Conservation (phyloP, 2,888 invertebrate genomes). For the Scrobipalpa costella region DNA sequence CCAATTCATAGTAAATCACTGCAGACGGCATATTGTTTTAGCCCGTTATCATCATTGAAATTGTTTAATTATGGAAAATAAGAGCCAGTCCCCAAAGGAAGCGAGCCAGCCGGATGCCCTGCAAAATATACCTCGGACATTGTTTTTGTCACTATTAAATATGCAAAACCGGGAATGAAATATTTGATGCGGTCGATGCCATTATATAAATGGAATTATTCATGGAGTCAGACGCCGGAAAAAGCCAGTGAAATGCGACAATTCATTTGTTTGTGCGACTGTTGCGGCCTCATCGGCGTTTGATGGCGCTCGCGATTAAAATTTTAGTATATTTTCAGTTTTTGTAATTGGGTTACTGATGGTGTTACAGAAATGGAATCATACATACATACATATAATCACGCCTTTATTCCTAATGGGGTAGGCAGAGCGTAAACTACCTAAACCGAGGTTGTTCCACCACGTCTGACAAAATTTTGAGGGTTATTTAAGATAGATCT, state of each 20-base stretch:
- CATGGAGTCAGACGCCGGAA: constrained; percentile 69
- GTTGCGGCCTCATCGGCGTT: constrained; percentile 63
- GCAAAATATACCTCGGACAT: constrained; percentile 58
- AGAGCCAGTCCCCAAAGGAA: constrained; percentile 39
- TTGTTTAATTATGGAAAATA: constrained; percentile 43
- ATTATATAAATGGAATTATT: constrained; percentile 77
- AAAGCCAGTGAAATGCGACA: constrained; percentile 72
- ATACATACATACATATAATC: too few relatives aligned
- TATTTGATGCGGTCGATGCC: constrained; percentile 74
- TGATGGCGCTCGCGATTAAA: constrained; percentile 51
- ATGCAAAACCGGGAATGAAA: constrained; percentile 73
- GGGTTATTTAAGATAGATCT: too few relatives aligned
- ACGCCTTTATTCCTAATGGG: too few relatives aligned
- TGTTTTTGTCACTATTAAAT: constrained; percentile 72
- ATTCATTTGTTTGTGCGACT: constrained; percentile 72
- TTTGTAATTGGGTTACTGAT: constrained; percentile 50
- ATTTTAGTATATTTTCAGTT: constrained; percentile 49
- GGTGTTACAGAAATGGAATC: constrained; percentile 5
- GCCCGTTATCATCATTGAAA: constrained; percentile 24
- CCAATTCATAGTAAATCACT: constrained; percentile 10
- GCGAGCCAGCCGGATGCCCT: constrained; percentile 44
- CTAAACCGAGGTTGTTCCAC: too few relatives aligned
- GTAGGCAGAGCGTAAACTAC: too few relatives aligned
- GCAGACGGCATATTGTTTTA: constrained; percentile 16
- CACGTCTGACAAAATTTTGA: too few relatives aligned